Base-by-base conservation (phyloP, 2,113 vertebrate species). In the Hippocampus guttulatus region DNA sequence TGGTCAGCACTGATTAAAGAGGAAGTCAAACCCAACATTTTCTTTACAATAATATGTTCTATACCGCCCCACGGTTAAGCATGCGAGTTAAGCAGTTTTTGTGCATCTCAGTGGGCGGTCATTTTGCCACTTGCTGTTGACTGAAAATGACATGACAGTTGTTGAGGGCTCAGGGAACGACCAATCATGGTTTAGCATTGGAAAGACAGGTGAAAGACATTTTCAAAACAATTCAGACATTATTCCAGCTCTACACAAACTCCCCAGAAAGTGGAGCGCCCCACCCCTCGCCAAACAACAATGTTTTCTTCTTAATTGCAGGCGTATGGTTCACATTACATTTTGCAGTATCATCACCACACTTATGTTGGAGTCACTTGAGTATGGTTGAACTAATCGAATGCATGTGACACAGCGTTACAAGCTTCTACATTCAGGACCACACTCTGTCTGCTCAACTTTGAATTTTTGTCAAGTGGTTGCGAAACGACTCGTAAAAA, bases 261-360 rank as follows among this genome's bases (percentile, higher is more conserved):
- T 64, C 38, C 10, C 18, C 20, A 40, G 38, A 41, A 40, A 64
- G 21, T 12, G 33, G 33, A 38, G 33, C 33, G 5, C 33, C 33
- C 5, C 33, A 0, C 33, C 33, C 33, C 30, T 3, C 30, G 2
- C 30, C 3, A 18, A 58, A 63, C 41, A 51, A 33, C 41, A 61
- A 69, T 5, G 11, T 30, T 51, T 33, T 16, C 30, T 43, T 54
- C 41, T 57, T 64, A 27, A 73, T 47, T 69, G 60, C 70, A 81
- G 81, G 15, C 75, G 33, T 64, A 73, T 78, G 82, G 23, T 75
- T 81, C 71, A 33, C 66, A 80, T 84, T 72, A 70, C 30, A 61
- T 66, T 41, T 10, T 7, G 20, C 54, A 38, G 62, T 51, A 18
- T 69, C 60, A 60, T 73, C 49, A 43, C 40, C 40, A 21, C 21